Evolutionary conservation across 2,888 invertebrate species (phyloP).

Genomic region (Synergus itoensis): DNA sequence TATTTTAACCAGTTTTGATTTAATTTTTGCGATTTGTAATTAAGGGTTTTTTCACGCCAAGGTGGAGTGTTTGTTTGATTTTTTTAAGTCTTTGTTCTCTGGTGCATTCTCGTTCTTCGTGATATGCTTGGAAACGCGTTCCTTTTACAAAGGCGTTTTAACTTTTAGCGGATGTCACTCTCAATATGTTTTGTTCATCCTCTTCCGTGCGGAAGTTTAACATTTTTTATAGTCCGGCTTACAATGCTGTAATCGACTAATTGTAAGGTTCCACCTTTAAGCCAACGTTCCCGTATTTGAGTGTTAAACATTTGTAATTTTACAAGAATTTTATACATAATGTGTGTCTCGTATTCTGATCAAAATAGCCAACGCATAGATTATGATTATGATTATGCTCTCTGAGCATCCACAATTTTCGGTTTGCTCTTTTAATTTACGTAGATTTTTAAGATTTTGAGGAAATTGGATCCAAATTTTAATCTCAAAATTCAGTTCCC

Average conservation of each 20-base stretch:
- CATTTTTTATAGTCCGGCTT: slow-evolving; percentile 24
- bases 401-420: slow-evolving; percentile 2
- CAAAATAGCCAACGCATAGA: slow-evolving; percentile 18
- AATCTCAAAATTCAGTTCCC: background rate
- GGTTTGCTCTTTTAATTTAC: background rate
- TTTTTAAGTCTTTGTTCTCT: background rate
- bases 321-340: slow-evolving; percentile 40
- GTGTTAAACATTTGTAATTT: slow-evolving; percentile 38
- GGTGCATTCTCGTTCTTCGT: slow-evolving; percentile 21
- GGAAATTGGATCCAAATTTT: too few relatives aligned
- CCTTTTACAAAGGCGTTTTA: slow-evolving; percentile 22
- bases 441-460: background rate
- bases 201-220: slow-evolving; percentile 34
- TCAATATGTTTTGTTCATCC: slow-evolving; percentile 32
- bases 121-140: slow-evolving; percentile 16
- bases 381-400: slow-evolving; percentile 19
- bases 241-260: slow-evolving; percentile 38
- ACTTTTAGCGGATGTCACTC: slow-evolving; percentile 1
- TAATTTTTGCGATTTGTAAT: background rate
- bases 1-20: background rate
- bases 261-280: slow-evolving; percentile 30
- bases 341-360: slow-evolving; percentile 30
- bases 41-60: background rate
- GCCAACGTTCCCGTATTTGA: slow-evolving; percentile 13
- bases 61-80: background rate